These are phyloP conservation scores for Mormyrus hasselquistii DNA, from an alignment of 2,797 vertebrate genomes.

Conservation along the genomic window DNA sequence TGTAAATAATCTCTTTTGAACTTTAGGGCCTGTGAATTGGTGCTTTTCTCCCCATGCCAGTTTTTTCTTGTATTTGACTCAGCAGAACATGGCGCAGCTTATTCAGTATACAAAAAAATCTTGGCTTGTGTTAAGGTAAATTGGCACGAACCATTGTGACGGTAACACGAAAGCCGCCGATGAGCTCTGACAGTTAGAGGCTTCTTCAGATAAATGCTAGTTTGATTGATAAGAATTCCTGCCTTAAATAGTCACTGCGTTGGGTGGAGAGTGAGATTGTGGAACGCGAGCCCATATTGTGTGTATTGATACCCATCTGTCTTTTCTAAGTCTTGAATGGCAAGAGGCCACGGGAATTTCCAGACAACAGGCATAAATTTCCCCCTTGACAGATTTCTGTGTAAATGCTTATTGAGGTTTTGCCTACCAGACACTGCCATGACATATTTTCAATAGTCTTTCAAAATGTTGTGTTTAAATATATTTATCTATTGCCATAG, in stretches of 20 bases:
- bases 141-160: neutral
- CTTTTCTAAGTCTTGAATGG: constrained; percentile 10
- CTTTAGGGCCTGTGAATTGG: neutral
- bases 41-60: neutral
- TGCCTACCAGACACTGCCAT: constrained; percentile 35
- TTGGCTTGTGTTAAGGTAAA: neutral
- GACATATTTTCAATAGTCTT: constrained; percentile 29
- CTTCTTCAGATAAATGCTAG: neutral
- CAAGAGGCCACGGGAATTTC: constrained; percentile 57
- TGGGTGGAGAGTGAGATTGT: neutral
- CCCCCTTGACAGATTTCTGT: constrained; percentile 46
- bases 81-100: neutral
- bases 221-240: constrained; percentile 4
- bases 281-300: constrained; percentile 12
- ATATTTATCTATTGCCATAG: constrained; percentile 52
- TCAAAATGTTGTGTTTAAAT: constrained; percentile 44
- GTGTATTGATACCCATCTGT: constrained; percentile 28
- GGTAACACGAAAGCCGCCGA: neutral
- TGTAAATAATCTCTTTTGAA: neutral
- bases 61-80: constrained; percentile 2
- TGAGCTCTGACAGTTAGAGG: constrained; percentile 12
- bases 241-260: constrained; percentile 21
- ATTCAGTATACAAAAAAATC: neutral
- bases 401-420: constrained; percentile 38
- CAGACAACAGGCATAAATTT: constrained; percentile 50